Conservation (phyloP, 2,797 vertebrate species). For the Gymnodraco acuticeps region DNA sequence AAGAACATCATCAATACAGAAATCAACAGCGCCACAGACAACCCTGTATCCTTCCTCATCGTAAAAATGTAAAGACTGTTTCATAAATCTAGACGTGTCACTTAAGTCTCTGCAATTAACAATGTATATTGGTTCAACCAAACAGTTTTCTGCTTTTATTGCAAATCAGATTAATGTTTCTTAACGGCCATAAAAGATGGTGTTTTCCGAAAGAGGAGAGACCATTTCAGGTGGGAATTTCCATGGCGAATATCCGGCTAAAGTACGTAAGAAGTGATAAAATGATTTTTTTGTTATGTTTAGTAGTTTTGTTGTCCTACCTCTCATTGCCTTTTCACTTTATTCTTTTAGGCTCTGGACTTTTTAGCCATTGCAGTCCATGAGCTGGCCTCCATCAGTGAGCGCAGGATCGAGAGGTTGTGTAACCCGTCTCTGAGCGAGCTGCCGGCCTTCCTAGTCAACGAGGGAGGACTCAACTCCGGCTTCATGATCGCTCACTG, state of each 20-base stretch:
- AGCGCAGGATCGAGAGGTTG: slow-evolving; percentile 95
- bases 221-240: slow-evolving; percentile 99
- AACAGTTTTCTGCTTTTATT: neutral
- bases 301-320: slow-evolving; percentile 10
- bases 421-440: slow-evolving; percentile 97
- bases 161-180: slow-evolving; percentile 24
- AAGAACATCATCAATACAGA: slow-evolving; percentile 95
- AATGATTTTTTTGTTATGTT: neutral
- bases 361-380: slow-evolving; percentile 96
- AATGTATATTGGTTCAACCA: neutral
- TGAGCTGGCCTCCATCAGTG: slow-evolving; percentile 96
- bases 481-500: slow-evolving; percentile 99
- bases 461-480: slow-evolving; percentile 97
- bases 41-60: slow-evolving; percentile 93
- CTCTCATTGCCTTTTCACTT: neutral
- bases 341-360: slow-evolving; percentile 89
- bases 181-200: slow-evolving; percentile 91
- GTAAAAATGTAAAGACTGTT: slow-evolving; percentile 1
- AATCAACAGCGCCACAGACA: slow-evolving; percentile 98
- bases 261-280: slow-evolving; percentile 79
- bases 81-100: neutral
- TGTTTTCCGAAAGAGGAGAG: slow-evolving; percentile 95
- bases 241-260: slow-evolving; percentile 99
- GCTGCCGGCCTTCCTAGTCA: slow-evolving; percentile 96
- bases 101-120: slow-evolving; percentile 8